phyloP scores from a whole-genome alignment of 2,797 vertebrate species.

The Myotis myotis region DNA sequence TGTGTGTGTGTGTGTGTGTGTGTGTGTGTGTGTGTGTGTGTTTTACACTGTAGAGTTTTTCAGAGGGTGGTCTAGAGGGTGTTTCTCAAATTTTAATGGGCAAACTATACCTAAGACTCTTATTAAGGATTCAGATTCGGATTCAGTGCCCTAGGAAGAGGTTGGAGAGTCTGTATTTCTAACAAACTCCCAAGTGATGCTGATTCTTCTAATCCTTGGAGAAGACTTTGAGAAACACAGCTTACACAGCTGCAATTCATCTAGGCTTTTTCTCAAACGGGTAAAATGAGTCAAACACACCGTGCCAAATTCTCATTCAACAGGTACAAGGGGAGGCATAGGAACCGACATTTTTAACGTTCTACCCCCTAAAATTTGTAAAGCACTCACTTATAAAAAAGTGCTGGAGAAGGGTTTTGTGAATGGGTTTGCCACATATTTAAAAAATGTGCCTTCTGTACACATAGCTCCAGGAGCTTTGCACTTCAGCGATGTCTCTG shows the following conservation, averaged over 20 bases:
- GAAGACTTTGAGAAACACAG: not conserved
- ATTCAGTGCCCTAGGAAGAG: not conserved
- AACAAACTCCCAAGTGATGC: not conserved
- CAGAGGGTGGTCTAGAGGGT: not conserved
- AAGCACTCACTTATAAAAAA: not conserved
- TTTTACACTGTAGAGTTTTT: not conserved
- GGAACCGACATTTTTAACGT: not conserved
- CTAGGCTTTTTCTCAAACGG: not conserved
- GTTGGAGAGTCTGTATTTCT: not conserved
- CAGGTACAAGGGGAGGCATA: not conserved
- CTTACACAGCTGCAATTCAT: not conserved
- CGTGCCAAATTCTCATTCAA: not conserved
- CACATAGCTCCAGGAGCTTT: not conserved
- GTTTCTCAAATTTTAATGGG: not conserved
- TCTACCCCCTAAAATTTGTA: not conserved
- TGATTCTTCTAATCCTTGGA: not conserved
- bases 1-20: too few relatives aligned
- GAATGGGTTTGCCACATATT: not conserved
- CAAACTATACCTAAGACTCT: not conserved
- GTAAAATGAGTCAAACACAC: not conserved
- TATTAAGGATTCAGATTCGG: not conserved
- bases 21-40: too few relatives aligned
- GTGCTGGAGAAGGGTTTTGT: not conserved
- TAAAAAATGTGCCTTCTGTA: conserved; percentile 11
- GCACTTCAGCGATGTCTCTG: conserved; percentile 31